phyloP scores from a whole-genome alignment of 2,797 vertebrate genomes.

The Salmo trutta region DNA sequence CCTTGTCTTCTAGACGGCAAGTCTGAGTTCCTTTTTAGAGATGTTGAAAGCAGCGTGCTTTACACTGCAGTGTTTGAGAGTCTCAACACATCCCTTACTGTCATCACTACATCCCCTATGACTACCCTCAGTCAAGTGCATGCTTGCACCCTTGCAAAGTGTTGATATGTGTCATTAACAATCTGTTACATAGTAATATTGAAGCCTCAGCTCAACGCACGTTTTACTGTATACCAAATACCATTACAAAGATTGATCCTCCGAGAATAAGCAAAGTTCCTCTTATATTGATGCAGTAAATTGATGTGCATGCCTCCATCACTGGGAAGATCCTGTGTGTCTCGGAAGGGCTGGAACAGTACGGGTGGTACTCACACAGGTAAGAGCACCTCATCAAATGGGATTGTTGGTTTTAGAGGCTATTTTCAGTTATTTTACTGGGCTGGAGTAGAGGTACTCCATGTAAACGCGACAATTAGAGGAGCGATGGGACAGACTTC shows the following conservation, averaged over 20 bases:
- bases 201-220: not conserved
- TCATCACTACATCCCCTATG: no score
- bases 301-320: not conserved
- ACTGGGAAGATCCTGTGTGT: not conserved
- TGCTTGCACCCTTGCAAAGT: no score
- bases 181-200: not conserved
- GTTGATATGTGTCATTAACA: no score
- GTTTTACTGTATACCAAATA: not conserved
- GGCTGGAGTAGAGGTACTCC: slow-evolving; percentile 89
- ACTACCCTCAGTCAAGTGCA: no score
- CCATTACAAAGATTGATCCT: not conserved
- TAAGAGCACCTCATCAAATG: slow-evolving; percentile 70
- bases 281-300: not conserved
- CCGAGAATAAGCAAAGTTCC: not conserved
- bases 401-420: slow-evolving; percentile 86
- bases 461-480: slow-evolving; percentile 98
- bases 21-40: not conserved
- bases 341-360: slow-evolving; percentile 5
- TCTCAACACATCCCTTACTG: not conserved
- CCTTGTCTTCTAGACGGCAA: not conserved
- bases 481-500: slow-evolving; percentile 32
- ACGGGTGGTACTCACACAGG: slow-evolving; percentile 69
- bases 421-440: slow-evolving; percentile 91
- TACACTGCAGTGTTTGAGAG: not conserved
- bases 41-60: not conserved